Evolutionary conservation across 2,113 vertebrate species (phyloP).

Genomic region (Thamnophis sirtalis): DNA sequence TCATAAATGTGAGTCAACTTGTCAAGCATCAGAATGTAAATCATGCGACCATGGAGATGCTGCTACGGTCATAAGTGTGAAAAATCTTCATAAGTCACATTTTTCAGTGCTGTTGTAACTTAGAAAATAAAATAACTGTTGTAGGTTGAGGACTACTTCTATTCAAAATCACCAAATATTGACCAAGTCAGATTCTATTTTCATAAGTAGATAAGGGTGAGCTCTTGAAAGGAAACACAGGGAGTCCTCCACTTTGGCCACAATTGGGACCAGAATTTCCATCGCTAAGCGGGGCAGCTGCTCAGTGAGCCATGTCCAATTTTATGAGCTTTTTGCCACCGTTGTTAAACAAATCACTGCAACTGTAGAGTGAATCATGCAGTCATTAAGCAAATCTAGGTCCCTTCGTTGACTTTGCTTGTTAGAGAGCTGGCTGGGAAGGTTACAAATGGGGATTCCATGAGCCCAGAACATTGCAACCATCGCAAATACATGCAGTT

Average conservation of each 20-base stretch:
- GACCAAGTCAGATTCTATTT: neutral
- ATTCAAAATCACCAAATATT: too few relatives aligned
- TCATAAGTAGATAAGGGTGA: neutral
- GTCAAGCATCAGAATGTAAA: too few relatives aligned
- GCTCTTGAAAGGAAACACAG: neutral
- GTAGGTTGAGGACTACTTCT: too few relatives aligned
- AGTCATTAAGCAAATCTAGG: neutral
- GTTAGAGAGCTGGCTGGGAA: neutral
- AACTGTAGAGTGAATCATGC: neutral
- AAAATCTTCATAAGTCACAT: too few relatives aligned
- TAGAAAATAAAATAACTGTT: too few relatives aligned
- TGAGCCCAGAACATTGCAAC: neutral
- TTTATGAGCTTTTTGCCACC: neutral
- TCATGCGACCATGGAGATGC: too few relatives aligned
- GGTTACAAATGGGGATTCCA: neutral
- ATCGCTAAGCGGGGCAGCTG: too few relatives aligned
- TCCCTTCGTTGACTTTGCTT: neutral
- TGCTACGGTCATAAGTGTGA: too few relatives aligned
- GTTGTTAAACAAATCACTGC: neutral
- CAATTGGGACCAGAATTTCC: neutral
- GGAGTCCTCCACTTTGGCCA: neutral
- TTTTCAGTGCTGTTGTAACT: too few relatives aligned
- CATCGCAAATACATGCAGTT: neutral
- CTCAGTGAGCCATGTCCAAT: too few relatives aligned
- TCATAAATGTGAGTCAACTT: too few relatives aligned